Conservation (phyloP, 2,113 vertebrate species). For the Delphinus delphis region DNA sequence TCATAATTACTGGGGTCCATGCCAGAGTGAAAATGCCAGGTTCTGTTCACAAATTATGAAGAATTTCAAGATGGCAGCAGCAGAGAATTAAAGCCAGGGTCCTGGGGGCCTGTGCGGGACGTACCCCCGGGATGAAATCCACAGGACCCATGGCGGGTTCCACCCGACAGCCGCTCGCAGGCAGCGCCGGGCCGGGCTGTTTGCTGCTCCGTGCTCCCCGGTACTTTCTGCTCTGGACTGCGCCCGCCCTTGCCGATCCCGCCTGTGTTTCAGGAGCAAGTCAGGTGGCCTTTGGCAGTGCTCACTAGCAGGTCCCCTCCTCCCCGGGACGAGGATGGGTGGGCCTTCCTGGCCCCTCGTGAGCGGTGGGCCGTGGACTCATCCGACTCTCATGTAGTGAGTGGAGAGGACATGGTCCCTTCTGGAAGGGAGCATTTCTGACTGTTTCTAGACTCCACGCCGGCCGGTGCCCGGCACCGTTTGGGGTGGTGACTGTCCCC, state of each 20-base stretch:
- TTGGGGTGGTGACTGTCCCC: not conserved
- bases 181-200: fast-evolving
- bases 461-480: fast-evolving
- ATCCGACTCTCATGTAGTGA: fast-evolving
- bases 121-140: not conserved
- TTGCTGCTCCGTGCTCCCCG: fast-evolving
- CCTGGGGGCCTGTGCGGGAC: fast-evolving
- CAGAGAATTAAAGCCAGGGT: not conserved
- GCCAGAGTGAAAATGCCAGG: not conserved
- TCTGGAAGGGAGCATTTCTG: not conserved
- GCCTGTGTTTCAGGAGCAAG: not conserved
- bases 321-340: not conserved
- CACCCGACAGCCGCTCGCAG: fast-evolving
- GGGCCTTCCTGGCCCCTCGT: not conserved
- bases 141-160: not conserved
- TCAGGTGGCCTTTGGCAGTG: no score
- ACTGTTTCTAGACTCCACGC: not conserved
- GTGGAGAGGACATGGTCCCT: not conserved
- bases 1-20: not conserved
- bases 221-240: not conserved
- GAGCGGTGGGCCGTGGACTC: fast-evolving
- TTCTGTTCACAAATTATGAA: not conserved
- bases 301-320: not conserved
- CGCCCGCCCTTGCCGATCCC: no score
- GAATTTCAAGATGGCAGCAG: not conserved